Conservation (phyloP, 2,888 invertebrate genomes). For the Blomia tropicalis region DNA sequence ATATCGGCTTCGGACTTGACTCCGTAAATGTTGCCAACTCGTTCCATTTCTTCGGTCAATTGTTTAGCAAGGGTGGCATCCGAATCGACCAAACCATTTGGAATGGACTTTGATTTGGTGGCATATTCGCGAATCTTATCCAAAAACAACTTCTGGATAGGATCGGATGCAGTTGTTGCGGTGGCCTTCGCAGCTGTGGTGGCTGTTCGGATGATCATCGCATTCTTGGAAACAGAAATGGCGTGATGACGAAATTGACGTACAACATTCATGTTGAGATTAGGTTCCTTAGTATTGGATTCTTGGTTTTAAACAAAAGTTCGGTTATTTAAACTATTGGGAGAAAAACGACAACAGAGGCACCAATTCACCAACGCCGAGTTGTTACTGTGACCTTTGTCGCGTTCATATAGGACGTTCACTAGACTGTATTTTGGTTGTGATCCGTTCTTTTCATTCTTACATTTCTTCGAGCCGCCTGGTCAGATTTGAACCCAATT, state of each 20-base stretch:
- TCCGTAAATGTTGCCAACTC: constrained; percentile 18
- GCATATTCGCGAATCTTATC: constrained; percentile 29
- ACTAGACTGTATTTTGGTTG: background rate
- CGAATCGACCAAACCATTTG: constrained; percentile 21
- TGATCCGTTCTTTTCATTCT: background rate
- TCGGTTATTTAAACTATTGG: too few species aligned
- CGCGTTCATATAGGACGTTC: background rate
- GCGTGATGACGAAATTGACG: too few species aligned
- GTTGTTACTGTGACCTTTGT: background rate
- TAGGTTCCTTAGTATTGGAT: too few species aligned
- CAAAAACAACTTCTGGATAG: constrained; percentile 30
- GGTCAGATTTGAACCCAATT: too few species aligned
- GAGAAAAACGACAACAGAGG: background rate
- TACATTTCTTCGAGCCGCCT: too few species aligned
- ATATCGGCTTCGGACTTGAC: constrained; percentile 17
- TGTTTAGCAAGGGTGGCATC: background rate
- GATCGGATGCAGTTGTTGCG: constrained; percentile 26
- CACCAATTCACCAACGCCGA: background rate
- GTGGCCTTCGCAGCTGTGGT: constrained; percentile 10
- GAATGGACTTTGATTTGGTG: constrained; percentile 19
- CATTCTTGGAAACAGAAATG: background rate
- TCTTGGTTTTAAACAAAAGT: too few species aligned
- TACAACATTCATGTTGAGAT: too few species aligned
- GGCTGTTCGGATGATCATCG: background rate
- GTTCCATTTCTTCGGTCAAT: constrained; percentile 23